A percentile compares a stretch with the other conserved stretches of the same genome.
phyloP scores from a whole-genome alignment of 1,140 invertebrate species.

The Magallana angulata region DNA sequence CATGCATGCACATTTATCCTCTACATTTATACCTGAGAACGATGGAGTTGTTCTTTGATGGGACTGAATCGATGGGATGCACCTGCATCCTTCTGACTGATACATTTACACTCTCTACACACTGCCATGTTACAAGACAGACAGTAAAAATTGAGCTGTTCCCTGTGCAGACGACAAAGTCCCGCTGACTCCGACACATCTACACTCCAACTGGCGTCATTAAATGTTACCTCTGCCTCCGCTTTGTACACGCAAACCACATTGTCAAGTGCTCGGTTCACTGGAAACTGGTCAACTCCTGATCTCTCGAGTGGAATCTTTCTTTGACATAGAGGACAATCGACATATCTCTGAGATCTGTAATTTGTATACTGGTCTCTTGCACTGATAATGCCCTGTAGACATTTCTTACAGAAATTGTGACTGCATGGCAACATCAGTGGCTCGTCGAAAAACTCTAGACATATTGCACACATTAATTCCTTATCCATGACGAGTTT shows the following conservation, averaged over 20 bases:
- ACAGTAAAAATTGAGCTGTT: constrained; percentile 54
- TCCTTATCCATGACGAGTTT: constrained; percentile 51
- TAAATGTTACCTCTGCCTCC: constrained; percentile 39
- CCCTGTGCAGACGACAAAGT: constrained; percentile 47
- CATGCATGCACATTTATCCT: not conserved
- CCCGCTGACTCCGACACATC: constrained; percentile 43
- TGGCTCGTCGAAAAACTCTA: constrained; percentile 57
- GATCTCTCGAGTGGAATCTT: constrained; percentile 43
- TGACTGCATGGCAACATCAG: constrained; percentile 59
- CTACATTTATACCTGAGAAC: constrained; percentile 49
- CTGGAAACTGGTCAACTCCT: constrained; percentile 51
- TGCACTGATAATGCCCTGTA: constrained; percentile 51
- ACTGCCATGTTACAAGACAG: constrained; percentile 55
- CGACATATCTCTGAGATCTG: constrained; percentile 31
- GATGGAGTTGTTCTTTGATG: constrained; percentile 54
- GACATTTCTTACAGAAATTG: constrained; percentile 59
- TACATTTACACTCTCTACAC: constrained; percentile 53
- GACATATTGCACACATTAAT: constrained; percentile 57
- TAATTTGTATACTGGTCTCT: constrained; percentile 38
- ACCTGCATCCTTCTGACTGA: constrained; percentile 43
- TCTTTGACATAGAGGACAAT: constrained; percentile 56
- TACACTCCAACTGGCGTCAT: constrained; percentile 45
- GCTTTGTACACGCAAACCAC: constrained; percentile 45
- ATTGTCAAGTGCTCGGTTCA: constrained; percentile 53
- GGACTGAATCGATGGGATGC: constrained; percentile 49